Conservation (phyloP, 2,888 invertebrate genomes). For the Epinotia bilunana region DNA sequence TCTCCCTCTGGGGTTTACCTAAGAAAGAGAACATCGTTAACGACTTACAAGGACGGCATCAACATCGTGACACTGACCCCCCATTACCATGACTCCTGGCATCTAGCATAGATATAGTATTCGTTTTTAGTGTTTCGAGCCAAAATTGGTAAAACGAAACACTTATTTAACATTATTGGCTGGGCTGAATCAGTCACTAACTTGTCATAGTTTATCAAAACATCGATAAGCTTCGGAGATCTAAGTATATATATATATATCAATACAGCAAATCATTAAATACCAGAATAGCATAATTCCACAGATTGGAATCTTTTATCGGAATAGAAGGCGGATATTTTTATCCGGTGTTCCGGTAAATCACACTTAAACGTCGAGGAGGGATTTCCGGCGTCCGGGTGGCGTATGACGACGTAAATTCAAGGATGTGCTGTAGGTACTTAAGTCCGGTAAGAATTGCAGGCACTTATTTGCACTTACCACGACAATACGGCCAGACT, state of each 20-base stretch:
- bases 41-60: too few relatives aligned
- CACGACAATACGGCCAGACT: too few relatives aligned
- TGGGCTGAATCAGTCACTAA: neutral
- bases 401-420: constrained; percentile 25
- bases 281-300: constrained; percentile 7
- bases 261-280: constrained; percentile 22
- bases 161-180: neutral
- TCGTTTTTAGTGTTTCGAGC: too few relatives aligned
- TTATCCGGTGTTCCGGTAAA: constrained; percentile 39
- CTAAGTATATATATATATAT: neutral
- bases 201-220: constrained; percentile 12
- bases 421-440: constrained; percentile 11
- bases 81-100: too few relatives aligned
- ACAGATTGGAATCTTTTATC: constrained; percentile 31
- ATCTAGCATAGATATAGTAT: too few relatives aligned
- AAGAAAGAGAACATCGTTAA: too few relatives aligned
- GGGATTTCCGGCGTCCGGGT: constrained; percentile 37
- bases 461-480: neutral
- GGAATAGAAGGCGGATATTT: constrained; percentile 29
- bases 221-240: constrained; percentile 10
- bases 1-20: too few relatives aligned
- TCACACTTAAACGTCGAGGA: constrained; percentile 30
- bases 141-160: too few relatives aligned
- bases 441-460: constrained; percentile 24
- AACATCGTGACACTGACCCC: too few relatives aligned